These are phyloP conservation scores for Eulithis prunata DNA, from an alignment of 2,888 invertebrate species.

Conservation along the genomic window DNA sequence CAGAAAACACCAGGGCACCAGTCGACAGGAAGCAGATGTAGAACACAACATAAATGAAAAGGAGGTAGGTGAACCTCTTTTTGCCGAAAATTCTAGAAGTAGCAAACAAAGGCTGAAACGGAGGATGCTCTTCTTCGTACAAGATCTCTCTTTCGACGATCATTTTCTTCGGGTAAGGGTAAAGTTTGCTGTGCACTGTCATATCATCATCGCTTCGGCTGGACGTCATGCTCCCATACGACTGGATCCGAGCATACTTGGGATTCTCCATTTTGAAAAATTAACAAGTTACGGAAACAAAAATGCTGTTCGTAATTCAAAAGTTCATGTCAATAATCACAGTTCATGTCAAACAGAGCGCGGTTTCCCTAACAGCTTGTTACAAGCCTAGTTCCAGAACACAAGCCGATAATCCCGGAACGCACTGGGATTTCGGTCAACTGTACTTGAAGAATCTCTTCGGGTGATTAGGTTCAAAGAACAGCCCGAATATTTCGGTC, in stretches of 20 bases:
- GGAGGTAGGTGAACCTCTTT: conserved; percentile 80
- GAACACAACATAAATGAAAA: conserved; percentile 82
- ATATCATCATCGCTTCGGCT: conserved; percentile 76
- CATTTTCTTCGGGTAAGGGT: conserved; percentile 76
- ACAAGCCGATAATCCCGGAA: conserved; percentile 62
- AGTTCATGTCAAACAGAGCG: conserved; percentile 33
- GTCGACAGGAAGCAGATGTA: conserved; percentile 86
- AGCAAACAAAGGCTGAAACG: conserved; percentile 72
- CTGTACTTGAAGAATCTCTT: conserved; percentile 81
- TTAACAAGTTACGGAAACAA: conserved; percentile 19
- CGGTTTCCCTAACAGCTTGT: conserved; percentile 45
- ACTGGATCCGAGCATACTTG: conserved; percentile 69
- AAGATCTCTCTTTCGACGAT: conserved; percentile 70
- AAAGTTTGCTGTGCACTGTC: conserved; percentile 76
- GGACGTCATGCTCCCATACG: conserved; percentile 77
- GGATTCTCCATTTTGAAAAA: conserved; percentile 60
- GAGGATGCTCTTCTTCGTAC: conserved; percentile 76
- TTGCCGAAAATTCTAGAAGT: conserved; percentile 79
- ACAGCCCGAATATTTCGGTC: conserved; percentile 69
- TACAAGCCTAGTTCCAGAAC: conserved; percentile 54
- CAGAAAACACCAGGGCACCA: conserved; percentile 88
- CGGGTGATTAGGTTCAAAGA: conserved; percentile 77
- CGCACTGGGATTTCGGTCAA: conserved; percentile 65
- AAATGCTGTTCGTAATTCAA: conserved; percentile 23
- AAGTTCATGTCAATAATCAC: conserved; percentile 26